phyloP scores from a whole-genome alignment of 2,888 invertebrate species.

The Byasa hedistus region DNA sequence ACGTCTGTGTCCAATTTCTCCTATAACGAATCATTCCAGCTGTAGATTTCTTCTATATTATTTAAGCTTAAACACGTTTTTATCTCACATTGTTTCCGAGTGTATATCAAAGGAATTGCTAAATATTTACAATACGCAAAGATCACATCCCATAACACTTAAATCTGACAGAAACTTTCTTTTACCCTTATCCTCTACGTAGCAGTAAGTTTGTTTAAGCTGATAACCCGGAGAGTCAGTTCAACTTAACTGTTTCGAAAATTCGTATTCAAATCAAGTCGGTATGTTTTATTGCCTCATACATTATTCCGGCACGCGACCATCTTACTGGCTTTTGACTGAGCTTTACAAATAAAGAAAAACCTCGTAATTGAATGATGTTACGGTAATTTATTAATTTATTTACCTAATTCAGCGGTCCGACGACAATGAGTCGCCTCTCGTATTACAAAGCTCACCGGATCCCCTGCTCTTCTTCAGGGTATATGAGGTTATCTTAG shows the following conservation, averaged over 20 bases:
- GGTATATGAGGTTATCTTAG: too few relatives aligned
- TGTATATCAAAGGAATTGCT: background rate
- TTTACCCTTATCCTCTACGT: background rate
- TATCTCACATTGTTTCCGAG: background rate
- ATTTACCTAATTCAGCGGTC: slow-evolving; percentile 10
- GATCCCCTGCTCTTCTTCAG: background rate
- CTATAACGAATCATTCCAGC: background rate
- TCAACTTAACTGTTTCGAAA: background rate
- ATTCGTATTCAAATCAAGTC: slow-evolving; percentile 10
- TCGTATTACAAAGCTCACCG: background rate
- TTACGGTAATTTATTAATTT: slow-evolving; percentile 23
- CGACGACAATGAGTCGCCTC: slow-evolving; percentile 17
- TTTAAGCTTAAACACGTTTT: background rate
- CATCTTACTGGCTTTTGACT: slow-evolving; percentile 14
- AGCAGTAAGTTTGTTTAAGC: background rate
- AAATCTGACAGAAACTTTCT: background rate
- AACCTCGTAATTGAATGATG: slow-evolving; percentile 5
- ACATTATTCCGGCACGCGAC: slow-evolving; percentile 24
- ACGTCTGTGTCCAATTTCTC: too few relatives aligned
- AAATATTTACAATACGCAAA: background rate
- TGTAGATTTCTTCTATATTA: background rate
- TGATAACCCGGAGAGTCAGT: background rate
- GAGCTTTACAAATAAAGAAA: slow-evolving; percentile 12
- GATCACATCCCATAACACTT: background rate
- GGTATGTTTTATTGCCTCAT: slow-evolving; percentile 20